These are phyloP conservation scores for Dendrolimus pini DNA, from an alignment of 2,888 invertebrate genomes.

Conservation along the genomic window DNA sequence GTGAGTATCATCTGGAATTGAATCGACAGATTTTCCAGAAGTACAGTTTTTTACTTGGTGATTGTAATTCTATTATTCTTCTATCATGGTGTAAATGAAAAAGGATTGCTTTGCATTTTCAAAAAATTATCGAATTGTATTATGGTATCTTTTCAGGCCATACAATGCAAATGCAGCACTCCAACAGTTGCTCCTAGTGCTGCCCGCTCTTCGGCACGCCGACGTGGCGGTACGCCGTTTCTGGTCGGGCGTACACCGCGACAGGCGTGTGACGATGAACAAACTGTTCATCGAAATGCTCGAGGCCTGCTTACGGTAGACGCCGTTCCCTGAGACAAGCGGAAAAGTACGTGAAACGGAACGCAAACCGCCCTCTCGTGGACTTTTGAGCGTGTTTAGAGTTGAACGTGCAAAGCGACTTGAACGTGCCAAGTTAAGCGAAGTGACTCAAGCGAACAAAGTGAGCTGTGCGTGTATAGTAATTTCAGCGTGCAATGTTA, in stretches of 20 bases:
- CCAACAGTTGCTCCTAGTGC: conserved; percentile 89
- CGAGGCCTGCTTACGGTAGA: conserved; percentile 84
- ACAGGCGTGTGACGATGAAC: conserved; percentile 94
- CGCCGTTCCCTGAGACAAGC: conserved; percentile 1
- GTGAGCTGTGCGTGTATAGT: not conserved
- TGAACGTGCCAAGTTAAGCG: conserved; percentile 2
- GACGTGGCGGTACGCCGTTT: conserved; percentile 93
- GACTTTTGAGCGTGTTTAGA: no score
- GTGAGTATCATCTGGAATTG: no score
- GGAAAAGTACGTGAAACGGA: not conserved
- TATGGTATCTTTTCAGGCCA: conserved; percentile 67
- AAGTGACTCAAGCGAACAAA: not conserved
- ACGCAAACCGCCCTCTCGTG: not conserved
- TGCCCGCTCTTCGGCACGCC: conserved; percentile 93
- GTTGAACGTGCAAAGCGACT: not conserved
- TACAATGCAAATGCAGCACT: conserved; percentile 85
- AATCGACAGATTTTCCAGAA: no score
- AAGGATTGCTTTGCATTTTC: not conserved
- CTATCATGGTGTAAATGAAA: no score
- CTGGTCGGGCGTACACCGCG: conserved; percentile 92
- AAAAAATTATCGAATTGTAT: not conserved
- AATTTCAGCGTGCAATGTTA: not conserved
- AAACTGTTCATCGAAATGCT: conserved; percentile 98
- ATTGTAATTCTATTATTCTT: no score
- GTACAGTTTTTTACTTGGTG: no score